Conservation (phyloP, 2,797 vertebrate genomes). For the Enteromius paludinosus region DNA sequence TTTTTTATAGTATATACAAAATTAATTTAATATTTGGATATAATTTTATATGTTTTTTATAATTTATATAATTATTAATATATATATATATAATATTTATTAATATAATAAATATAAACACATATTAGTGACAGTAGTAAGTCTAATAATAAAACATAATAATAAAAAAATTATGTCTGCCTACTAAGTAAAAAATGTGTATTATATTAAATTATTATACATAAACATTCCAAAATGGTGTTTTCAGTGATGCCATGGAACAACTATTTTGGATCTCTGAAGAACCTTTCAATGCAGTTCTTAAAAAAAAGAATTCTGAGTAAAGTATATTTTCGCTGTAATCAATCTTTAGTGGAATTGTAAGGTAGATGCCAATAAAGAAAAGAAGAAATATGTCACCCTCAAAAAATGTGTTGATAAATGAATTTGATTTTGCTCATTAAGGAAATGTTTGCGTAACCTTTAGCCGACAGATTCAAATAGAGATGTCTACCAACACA, state of each 20-base stretch:
- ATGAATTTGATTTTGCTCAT: conserved; percentile 41
- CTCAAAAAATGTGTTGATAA: conserved; percentile 33
- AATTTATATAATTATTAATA: no score
- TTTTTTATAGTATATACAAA: no score
- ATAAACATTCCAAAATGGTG: not conserved
- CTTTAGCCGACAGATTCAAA: conserved; percentile 22
- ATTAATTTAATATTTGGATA: no score
- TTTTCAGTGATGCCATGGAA: not conserved
- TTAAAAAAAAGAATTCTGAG: not conserved
- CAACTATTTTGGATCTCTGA: not conserved
- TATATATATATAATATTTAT: no score
- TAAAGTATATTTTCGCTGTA: not conserved
- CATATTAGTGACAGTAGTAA: no score
- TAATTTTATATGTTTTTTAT: no score
- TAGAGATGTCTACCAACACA: conserved; percentile 19
- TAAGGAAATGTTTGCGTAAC: conserved; percentile 45
- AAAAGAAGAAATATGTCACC: conserved; percentile 17
- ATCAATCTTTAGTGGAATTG: not conserved
- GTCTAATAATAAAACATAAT: not conserved
- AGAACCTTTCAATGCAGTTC: not conserved
- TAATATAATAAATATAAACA: no score
- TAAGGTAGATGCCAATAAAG: not conserved
- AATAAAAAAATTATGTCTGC: not conserved
- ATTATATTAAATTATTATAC: not conserved
- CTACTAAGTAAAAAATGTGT: not conserved